These are phyloP conservation scores for Fulmarus glacialis DNA, from an alignment of 2,113 vertebrate species.

Conservation along the genomic window DNA sequence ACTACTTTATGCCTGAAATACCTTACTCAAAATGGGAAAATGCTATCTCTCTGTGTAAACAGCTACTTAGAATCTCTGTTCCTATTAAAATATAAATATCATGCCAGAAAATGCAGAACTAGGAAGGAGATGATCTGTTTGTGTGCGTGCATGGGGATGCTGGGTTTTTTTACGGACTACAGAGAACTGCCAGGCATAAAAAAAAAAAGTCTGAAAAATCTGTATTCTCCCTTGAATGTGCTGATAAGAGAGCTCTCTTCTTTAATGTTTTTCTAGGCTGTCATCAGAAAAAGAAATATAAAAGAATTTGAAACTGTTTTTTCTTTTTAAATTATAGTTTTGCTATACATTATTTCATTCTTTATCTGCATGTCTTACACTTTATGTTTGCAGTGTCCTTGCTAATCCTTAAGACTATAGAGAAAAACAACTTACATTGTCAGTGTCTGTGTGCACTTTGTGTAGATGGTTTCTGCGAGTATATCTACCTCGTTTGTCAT, in stretches of 20 bases:
- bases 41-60: neutral
- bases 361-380: slow-evolving; percentile 26
- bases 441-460: neutral
- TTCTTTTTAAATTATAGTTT: neutral
- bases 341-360: slow-evolving; percentile 1
- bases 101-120: neutral
- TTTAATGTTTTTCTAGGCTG: neutral
- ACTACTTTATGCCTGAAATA: neutral
- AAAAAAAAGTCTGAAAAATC: neutral
- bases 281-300: neutral
- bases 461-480: neutral
- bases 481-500: slow-evolving; percentile 21
- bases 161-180: neutral
- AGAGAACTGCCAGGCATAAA: neutral
- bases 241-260: neutral
- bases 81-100: neutral
- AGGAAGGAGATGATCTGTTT: neutral
- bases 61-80: neutral
- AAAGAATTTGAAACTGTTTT: neutral
- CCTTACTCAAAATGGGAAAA: neutral
- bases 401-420: slow-evolving; percentile 8
- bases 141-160: neutral
- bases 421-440: neutral
- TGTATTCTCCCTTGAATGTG: neutral
- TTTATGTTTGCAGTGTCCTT: slow-evolving; percentile 29